Base-by-base conservation (phyloP, 2,113 vertebrate genomes). In the Anarrhichthys ocellatus region DNA sequence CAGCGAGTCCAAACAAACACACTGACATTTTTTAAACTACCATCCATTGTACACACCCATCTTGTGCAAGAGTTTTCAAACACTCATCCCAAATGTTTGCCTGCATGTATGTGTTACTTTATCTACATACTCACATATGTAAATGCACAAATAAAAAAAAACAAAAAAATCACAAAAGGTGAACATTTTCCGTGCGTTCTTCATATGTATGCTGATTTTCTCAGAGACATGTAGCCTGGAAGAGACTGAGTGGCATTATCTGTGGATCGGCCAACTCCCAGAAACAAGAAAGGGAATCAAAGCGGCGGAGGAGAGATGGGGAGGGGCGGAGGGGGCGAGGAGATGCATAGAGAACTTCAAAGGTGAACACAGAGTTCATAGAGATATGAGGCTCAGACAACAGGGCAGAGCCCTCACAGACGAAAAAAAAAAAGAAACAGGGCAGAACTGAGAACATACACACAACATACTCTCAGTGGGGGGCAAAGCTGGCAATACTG, bases 291-390 rank as follows among this genome's bases (percentile, higher is more conserved):
- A 87, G 89, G 69, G 80, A 92, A 89, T 89, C 88, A 92, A 91
- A 92, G 90, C 80, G 10, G 36, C 14, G 54, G 62, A 73, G 83
- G 74, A 73, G 83, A 82, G 80, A 80, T 58, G 2, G 77, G 76
- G 83, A 48, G 84, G 80, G 67, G 78, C 4, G 1, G 38, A 15
- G 59, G 76, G 81, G 75, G 69, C 59, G 78, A 46, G 83, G 87
- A 87, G 87, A 82, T 76, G 83, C 78, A 80, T 42, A 11, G 86
- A 86, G 80, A 68, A 90, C 91, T 93, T 93, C 91, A 93, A 92
- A 93, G 87, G 85, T 90, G 89, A 88, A 63, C 73, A 63, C 79
- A 76, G 86, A 89, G 90, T 91, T 92, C 89, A 92, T 84, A 92
- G 82, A 91, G 88, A 90, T 89, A 86, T 58, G 81, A 90, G 82